Conservation (phyloP, 2,113 vertebrate species). For the Tonatia bakeri region DNA sequence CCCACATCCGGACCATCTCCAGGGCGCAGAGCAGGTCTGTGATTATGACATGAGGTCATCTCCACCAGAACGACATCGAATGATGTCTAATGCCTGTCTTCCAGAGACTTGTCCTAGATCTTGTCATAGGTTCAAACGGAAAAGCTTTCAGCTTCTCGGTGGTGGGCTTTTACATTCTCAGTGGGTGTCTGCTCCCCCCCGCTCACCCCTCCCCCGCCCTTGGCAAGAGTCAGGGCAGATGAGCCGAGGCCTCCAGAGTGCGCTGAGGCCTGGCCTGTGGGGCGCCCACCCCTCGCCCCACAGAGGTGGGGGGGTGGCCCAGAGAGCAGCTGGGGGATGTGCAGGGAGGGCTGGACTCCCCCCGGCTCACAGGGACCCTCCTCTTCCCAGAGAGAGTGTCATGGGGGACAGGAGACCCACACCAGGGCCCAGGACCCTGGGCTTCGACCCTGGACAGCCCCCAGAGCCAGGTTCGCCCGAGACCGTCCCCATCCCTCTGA, state of each 20-base stretch:
- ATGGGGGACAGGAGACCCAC: too few species aligned
- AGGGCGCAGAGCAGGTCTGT: constrained; percentile 71
- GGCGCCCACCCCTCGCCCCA: fast-evolving
- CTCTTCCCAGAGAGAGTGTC: too few species aligned
- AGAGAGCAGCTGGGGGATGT: too few species aligned
- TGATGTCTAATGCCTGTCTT: constrained; percentile 71
- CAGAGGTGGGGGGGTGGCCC: too few species aligned
- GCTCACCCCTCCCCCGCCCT: constrained; percentile 56
- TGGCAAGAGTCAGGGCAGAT: constrained; percentile 58
- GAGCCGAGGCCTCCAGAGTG: neutral
- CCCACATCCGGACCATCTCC: constrained; percentile 68
- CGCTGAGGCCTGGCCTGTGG: neutral
- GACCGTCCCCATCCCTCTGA: too few species aligned
- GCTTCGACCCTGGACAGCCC: too few species aligned
- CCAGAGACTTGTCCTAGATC: constrained; percentile 60
- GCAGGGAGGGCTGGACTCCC: too few species aligned
- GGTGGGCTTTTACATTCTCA: constrained; percentile 65
- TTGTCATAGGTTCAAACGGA: constrained; percentile 64
- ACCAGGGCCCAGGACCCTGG: too few species aligned
- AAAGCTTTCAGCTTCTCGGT: constrained; percentile 68
- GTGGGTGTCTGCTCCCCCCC: constrained; percentile 28
- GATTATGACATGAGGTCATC: constrained; percentile 77
- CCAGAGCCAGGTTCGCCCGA: too few species aligned
- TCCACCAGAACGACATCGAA: constrained; percentile 60
- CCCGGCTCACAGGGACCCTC: too few species aligned